Base-by-base conservation (phyloP, 1,140 invertebrate species). In the Leptopilina clavipes region DNA sequence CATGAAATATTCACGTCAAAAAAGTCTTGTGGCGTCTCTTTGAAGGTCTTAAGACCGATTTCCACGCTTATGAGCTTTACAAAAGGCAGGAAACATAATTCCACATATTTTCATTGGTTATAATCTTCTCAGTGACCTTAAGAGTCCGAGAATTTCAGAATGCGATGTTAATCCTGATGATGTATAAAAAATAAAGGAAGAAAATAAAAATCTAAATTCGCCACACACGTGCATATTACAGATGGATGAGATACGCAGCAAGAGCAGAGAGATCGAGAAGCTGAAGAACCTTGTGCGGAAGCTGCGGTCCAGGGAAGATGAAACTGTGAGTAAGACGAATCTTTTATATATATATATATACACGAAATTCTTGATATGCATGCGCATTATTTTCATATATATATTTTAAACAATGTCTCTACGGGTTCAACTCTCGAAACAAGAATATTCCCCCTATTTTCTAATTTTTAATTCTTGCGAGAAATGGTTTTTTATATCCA, bases 171-270 rank as follows among this genome's bases (percentile, higher is more conserved):
- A 65, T 65, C 59, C 59, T 65, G 25, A 65, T n/a, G 59, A 65
- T 65, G 59, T 40, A 9, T 3, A 40, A 40, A 40, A 40, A 31
- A 31, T 31, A 31, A 31, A 31, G 1, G 6, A 31, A 3, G 25
- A 31, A 31, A 31, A 59, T 25, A 59, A 65, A 65, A 65, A 37
- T 65, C 59, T 65, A 65, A 65, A 65, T 65, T 65, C 59, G 59
- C 59, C 59, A 65, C 59, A 65, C 59, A 65, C 59, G 59, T 65
- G 59, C 59, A 54, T 40, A 40, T 82, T 80, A 44, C 79, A 85
- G 84, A 85, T 85, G 79, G 83, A 83, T 70, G 84, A 83, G 78
- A 78, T 85, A 77, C 79, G 81, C 73, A 79, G 78, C 70, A 85
- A 84, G 72, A 80, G 37, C 22, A 76, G 82, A 19, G 82, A 82